Evolutionary conservation across 2,113 vertebrate species (phyloP).

Genomic region (Callaeas wilsoni): DNA sequence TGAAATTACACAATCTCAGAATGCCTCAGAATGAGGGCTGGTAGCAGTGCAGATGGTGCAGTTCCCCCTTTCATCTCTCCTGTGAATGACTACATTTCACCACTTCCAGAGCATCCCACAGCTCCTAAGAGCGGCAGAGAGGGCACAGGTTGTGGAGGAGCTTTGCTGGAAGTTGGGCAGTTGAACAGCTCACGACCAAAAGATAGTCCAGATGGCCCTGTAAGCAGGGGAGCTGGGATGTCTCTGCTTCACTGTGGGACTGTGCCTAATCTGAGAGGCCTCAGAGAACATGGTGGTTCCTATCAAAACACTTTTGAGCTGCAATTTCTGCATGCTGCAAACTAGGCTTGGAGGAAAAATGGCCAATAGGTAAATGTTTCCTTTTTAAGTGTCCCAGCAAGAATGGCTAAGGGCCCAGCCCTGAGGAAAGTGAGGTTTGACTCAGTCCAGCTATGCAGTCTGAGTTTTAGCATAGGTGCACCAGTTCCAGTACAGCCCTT

Average conservation of each 20-base stretch:
- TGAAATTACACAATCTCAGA: background rate
- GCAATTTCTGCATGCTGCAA: background rate
- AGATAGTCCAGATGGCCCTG: background rate
- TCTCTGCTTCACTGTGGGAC: background rate
- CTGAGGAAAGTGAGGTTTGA: background rate
- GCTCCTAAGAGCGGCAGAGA: background rate
- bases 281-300: background rate
- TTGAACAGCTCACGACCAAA: background rate
- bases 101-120: background rate
- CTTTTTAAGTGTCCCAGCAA: background rate
- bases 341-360: background rate
- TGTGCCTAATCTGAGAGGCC: background rate
- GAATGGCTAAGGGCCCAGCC: background rate
- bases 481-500: background rate
- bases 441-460: background rate
- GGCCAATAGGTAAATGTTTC: background rate
- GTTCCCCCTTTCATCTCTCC: background rate
- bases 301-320: background rate
- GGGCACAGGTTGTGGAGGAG: background rate
- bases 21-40: background rate
- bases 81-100: background rate
- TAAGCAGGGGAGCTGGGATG: background rate
- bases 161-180: background rate
- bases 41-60: background rate
- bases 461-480: background rate